Evolutionary conservation across 2,797 vertebrate species (phyloP), one percentile per base, ranked within the genome.

Genomic region (Eupleurogrammus muticus): DNA sequence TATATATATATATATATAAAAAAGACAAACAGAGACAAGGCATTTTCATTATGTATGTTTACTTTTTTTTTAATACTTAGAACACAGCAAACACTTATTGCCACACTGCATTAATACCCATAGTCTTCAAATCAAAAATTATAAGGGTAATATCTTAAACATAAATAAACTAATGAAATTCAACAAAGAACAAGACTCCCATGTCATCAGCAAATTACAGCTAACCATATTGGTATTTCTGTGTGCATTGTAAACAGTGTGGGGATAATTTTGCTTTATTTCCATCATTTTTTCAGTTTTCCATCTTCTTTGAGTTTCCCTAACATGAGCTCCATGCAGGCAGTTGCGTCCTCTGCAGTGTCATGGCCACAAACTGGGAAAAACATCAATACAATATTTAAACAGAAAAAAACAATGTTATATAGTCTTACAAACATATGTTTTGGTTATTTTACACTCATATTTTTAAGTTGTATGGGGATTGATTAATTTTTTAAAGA

Each of bases 311-410:
- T 96, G n/a, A 94, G 73, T 73, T 94, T 96, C 94, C 95, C 95
- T 34, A 96, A 79, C 83, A 95, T 92, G 8, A 96, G 92, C 68
- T 96, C 95, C 93, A 96, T 95, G 75, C 91, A 96, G 21, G 93
- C 90, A 0, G 73, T 42, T 35, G 94, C 94, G 28, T 94, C 93
- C 47, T 95, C 95, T 44, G 81, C 92, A 44, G 93, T 94, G 85
- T 94, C 91, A 17, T 94, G 94, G 46, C 94, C 94, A 77, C 47
- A 84, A 81, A 90, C 94, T 93, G 83, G 44, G 77, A 69, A 69
- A 86, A 70, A 87, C 24, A 70, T 23, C 4, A 61, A 67, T 35
- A 56, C 2, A 72, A 17, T 20, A 48, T 44, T 74, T 50, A 46
- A 42, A 17, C 28, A 28, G 28, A 28, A 28, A 28, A 13, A 10